Percentiles rank a stretch among this genome's conserved stretches.
Evolutionary conservation across 2,797 vertebrate genomes (phyloP).

Genomic region (Mastacembelus armatus): DNA sequence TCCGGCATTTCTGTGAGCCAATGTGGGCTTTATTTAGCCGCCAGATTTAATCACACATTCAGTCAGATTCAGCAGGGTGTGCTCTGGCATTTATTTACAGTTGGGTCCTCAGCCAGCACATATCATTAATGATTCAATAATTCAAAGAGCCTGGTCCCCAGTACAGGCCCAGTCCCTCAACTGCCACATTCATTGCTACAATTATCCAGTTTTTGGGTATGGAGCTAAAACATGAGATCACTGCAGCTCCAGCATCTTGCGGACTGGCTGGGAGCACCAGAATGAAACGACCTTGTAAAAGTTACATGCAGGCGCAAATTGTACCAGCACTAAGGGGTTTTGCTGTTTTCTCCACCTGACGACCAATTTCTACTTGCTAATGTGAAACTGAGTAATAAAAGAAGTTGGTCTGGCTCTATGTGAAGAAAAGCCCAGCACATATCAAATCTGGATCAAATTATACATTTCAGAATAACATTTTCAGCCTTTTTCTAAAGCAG

Average conservation of each 20-base stretch:
- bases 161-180: conserved; percentile 37
- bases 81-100: conserved; percentile 73
- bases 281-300: conserved; percentile 58
- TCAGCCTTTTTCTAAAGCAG: conserved; percentile 25
- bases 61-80: conserved; percentile 72
- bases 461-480: conserved; percentile 43
- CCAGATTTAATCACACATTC: conserved; percentile 68
- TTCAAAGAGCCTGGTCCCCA: conserved; percentile 60
- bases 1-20: conserved; percentile 57
- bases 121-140: conserved; percentile 61
- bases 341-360: conserved; percentile 24
- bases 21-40: conserved; percentile 61
- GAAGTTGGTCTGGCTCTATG: conserved; percentile 1
- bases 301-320: conserved; percentile 50
- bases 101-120: conserved; percentile 57
- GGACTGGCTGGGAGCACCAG: conserved; percentile 30
- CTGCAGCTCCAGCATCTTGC: conserved; percentile 34
- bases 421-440: conserved; percentile 22
- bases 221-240: conserved; percentile 63
- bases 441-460: conserved; percentile 55
- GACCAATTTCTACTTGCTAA: conserved; percentile 41
- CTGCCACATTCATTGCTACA: conserved; percentile 59
- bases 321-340: conserved; percentile 17
- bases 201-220: conserved; percentile 57
- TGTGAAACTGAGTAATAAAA: conserved; percentile 42